Conservation (phyloP, 2,113 vertebrate species). For the Megaceryle torquata region DNA sequence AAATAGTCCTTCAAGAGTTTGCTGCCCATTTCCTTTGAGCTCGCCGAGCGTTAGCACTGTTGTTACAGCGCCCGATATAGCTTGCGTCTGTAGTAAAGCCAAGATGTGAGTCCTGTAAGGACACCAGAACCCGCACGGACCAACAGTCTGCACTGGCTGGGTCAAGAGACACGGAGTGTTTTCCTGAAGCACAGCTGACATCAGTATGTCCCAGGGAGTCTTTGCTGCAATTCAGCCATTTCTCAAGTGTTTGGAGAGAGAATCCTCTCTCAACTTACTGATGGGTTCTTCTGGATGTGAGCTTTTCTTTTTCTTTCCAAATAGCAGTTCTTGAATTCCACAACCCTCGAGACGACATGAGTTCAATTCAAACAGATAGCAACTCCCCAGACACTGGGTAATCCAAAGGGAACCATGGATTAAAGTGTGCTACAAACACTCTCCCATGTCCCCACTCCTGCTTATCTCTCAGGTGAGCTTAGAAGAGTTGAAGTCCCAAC, state of each 20-base stretch:
- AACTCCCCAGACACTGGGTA: neutral
- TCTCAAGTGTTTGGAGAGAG: fast-evolving
- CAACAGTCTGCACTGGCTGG: neutral
- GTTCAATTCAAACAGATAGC: neutral
- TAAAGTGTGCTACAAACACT: neutral
- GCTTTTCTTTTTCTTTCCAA: neutral
- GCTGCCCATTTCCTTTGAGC: neutral
- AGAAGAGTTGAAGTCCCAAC: neutral
- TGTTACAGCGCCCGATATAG: neutral
- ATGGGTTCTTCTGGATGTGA: fast-evolving
- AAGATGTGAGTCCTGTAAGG: neutral
- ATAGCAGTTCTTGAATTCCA: neutral
- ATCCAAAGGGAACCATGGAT: fast-evolving
- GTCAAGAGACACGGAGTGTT: neutral
- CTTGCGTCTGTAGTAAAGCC: neutral
- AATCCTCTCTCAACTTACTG: neutral
- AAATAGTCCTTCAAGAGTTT: neutral
- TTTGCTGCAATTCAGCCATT: neutral
- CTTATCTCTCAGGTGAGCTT: neutral
- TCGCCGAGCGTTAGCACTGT: neutral
- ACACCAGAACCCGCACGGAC: neutral
- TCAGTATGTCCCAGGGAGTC: neutral
- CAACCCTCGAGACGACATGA: fast-evolving
- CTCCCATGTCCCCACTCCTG: fast-evolving
- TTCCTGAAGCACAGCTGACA: neutral